Evolutionary conservation across 2,888 invertebrate species (phyloP), one percentile per base, ranked within the genome.

Genomic region (Coenonympha arcania): DNA sequence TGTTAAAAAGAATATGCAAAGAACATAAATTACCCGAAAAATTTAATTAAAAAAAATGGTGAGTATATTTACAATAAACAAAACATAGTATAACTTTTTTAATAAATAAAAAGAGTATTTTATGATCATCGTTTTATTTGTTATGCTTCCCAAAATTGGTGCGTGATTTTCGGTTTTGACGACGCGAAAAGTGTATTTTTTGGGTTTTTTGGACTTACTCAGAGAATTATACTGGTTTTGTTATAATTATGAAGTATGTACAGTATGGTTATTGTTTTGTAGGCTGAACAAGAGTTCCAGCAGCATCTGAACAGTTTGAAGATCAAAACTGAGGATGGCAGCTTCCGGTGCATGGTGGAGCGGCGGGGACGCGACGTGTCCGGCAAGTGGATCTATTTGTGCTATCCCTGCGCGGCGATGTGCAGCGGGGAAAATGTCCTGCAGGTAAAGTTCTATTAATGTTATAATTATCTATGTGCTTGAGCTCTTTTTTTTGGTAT

Each of bases 401-500:
- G 88, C 69, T 87, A 77, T 61, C 85, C 88, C 3, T 89, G 88
- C 61, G 85, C 83, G 2, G 87, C 87, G 2, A 70, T 79, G 19
- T 87, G 87, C 68, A 79, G 76, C 56, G 85, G 86, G 18, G 85
- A 86, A 64, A 65, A 61, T 37, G 73, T 80, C 31, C 55, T 87
- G 57, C 87, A 87, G 81, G 87, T 85, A 40, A 8, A 8, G 8
- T n/a, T n/a, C n/a, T 26, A 3, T 2, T n/a, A n/a, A n/a, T n/a
- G n/a, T n/a, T n/a, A n/a, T n/a, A n/a, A n/a, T n/a, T n/a, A n/a
- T n/a, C n/a, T n/a, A n/a, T n/a, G n/a, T n/a, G n/a, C n/a, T n/a
- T n/a, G n/a, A n/a, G n/a, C n/a, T n/a, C n/a, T n/a, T n/a, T n/a
- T n/a, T n/a, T n/a, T n/a, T n/a, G n/a, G n/a, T n/a, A n/a, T n/a